These are phyloP conservation scores for Falco peregrinus DNA, from an alignment of 2,797 vertebrate genomes.

Conservation along the genomic window DNA sequence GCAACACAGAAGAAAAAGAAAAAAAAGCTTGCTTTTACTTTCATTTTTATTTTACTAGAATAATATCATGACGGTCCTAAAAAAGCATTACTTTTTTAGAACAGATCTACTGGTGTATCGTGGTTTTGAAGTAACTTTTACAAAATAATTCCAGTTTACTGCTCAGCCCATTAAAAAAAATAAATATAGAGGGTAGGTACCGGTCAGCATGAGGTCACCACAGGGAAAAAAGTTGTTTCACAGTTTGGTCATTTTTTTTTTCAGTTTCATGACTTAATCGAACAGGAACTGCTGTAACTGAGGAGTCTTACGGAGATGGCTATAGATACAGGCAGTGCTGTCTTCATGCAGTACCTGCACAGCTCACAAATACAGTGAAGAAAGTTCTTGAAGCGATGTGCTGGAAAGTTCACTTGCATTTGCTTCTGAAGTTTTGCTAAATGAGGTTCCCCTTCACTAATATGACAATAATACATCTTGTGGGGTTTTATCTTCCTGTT, in stretches of 20 bases:
- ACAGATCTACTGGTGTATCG: fast-evolving
- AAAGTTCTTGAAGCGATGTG: not conserved
- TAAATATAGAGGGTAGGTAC: not conserved
- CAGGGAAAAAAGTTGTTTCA: not conserved
- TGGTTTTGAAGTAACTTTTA: not conserved
- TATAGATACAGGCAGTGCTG: not conserved
- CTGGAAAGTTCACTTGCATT: not conserved
- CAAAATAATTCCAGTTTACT: not conserved
- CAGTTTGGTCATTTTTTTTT: not conserved
- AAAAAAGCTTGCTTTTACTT: not conserved
- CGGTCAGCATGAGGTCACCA: not conserved
- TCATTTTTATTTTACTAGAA: not conserved
- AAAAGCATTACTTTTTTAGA: not conserved
- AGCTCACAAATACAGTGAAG: not conserved
- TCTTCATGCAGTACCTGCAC: not conserved
- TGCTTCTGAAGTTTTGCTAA: not conserved
- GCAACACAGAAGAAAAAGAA: not conserved
- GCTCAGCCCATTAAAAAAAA: not conserved
- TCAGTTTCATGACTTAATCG: not conserved
- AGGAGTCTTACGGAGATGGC: not conserved
- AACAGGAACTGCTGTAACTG: not conserved
- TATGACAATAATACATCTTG: not conserved
- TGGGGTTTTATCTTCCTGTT: not conserved
- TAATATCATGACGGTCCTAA: not conserved
- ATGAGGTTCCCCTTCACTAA: not conserved